Conservation (phyloP, 2,797 vertebrate species). For the Poeciliopsis paucimaculata region DNA sequence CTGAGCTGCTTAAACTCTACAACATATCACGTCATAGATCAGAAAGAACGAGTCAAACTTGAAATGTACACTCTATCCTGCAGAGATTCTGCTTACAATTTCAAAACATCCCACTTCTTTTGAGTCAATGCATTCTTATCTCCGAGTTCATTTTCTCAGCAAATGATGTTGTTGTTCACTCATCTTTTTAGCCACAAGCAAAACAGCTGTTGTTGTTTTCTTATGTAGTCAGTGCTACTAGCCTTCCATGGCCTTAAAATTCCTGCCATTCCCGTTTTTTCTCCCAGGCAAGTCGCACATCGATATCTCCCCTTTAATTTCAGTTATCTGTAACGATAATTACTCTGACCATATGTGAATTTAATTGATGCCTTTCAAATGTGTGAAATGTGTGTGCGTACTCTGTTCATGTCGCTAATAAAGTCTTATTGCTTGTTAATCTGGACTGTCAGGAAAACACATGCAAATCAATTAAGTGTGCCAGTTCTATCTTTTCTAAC, state of each 20-base stretch:
- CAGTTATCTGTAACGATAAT: constrained; percentile 78
- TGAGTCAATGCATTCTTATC: constrained; percentile 65
- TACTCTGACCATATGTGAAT: constrained; percentile 78
- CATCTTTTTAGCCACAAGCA: constrained; percentile 82
- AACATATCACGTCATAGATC: background rate
- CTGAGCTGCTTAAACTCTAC: no score
- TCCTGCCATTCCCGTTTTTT: constrained; percentile 67
- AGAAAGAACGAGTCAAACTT: constrained; percentile 9
- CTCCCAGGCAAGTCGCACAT: constrained; percentile 67
- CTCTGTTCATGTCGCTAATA: constrained; percentile 64
- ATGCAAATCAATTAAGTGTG: constrained; percentile 66
- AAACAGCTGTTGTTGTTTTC: constrained; percentile 88
- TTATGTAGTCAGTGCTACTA: constrained; percentile 68
- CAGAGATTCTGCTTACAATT: constrained; percentile 19
- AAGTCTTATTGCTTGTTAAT: constrained; percentile 72
- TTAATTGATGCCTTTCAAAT: constrained; percentile 73
- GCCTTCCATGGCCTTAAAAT: constrained; percentile 70
- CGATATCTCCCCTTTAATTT: constrained; percentile 67
- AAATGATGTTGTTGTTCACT: constrained; percentile 80
- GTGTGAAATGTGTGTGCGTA: constrained; percentile 77
- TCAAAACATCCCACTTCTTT: constrained; percentile 54
- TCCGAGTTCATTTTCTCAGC: constrained; percentile 75
- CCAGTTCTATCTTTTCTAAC: constrained; percentile 61
- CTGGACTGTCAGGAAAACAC: constrained; percentile 62
- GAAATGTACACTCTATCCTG: constrained; percentile 10